A percentile compares a stretch with the other conserved stretches of the same genome.
Evolutionary conservation across 2,113 vertebrate genomes (phyloP).

Genomic region (Burhinus bistriatus): DNA sequence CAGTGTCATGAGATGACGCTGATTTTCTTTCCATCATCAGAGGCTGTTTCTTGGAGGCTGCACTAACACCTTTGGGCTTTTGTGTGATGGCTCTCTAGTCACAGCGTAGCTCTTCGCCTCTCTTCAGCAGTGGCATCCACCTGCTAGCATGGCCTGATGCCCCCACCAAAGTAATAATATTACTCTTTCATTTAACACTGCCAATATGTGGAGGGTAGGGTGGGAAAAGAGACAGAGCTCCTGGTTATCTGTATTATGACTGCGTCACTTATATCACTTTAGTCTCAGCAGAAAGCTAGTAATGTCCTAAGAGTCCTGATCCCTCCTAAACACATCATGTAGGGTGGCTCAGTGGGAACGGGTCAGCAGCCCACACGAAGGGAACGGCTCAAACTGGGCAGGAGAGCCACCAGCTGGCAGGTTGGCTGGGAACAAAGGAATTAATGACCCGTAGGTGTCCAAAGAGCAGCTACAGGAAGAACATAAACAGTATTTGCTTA

Average conservation of each 20-base stretch:
- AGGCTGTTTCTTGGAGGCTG: background rate
- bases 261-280: background rate
- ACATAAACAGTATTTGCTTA: constrained; percentile 7
- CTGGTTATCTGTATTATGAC: background rate
- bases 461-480: constrained; percentile 18
- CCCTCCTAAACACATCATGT: background rate
- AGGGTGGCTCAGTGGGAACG: background rate
- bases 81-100: background rate
- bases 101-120: background rate
- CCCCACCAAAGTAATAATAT: background rate
- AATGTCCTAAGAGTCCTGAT: background rate
- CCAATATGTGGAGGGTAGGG: background rate
- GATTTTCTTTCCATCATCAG: background rate
- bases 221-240: background rate
- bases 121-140: background rate
- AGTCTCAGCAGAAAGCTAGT: background rate
- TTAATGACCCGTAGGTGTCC: constrained; percentile 1
- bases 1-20: background rate
- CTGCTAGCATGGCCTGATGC: background rate
- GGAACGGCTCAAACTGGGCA: background rate
- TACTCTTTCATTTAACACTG: background rate
- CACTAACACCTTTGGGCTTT: background rate
- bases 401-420: background rate
- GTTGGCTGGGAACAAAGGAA: background rate
- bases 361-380: background rate